Base-by-base conservation (phyloP, 1,140 invertebrate species). In the Zaprionus kolodkinae region DNA sequence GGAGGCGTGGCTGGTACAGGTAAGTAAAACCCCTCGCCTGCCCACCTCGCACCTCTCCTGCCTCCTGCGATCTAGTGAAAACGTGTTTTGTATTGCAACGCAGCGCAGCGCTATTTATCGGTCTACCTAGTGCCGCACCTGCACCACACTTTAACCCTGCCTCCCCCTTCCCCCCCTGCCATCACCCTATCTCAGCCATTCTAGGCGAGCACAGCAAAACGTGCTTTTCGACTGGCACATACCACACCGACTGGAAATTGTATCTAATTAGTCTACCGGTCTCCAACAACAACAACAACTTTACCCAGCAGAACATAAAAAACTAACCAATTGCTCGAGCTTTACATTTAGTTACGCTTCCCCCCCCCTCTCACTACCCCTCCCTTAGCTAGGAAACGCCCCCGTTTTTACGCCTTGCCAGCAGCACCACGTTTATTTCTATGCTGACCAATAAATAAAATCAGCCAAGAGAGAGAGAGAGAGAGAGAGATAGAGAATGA, bases 261-360 rank as follows among this genome's bases (percentile, higher is more conserved):
- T 89, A 89, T 88, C 85, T 88, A 88, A 88, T 88, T 88, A 88
- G 84, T 88, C 85, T 88, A 81, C 85, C 62, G 72, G 80, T 83
- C 76, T 57, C 70, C 71, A 65, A 55, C 35, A 48, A 25, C 50
- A 55, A 63, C 33, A 69, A 54, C 35, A 50, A n/a, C 15, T 45
- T 52, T 13, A 21, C 6, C 21, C 13, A 15, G 21, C n/a, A 64
- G 21, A 62, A 50, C 33, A 69, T 48, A 43, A 70, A 70, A 33
- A 63, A 56, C 36, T 27, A 62, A 25, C 52, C 60, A 66, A 48
- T 71, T 52, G 38, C 43, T 25, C 56, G 33, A 17, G 27, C 56
- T 52, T 50, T 54, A 63, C 55, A 77, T 65, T n/a, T 65, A 65
- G 55, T 60, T 25, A 36, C 35, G 45, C 15, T 56, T 9, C 36